Evolutionary conservation across 2,113 vertebrate genomes (phyloP).

Genomic region (Osmerus eperlanus): DNA sequence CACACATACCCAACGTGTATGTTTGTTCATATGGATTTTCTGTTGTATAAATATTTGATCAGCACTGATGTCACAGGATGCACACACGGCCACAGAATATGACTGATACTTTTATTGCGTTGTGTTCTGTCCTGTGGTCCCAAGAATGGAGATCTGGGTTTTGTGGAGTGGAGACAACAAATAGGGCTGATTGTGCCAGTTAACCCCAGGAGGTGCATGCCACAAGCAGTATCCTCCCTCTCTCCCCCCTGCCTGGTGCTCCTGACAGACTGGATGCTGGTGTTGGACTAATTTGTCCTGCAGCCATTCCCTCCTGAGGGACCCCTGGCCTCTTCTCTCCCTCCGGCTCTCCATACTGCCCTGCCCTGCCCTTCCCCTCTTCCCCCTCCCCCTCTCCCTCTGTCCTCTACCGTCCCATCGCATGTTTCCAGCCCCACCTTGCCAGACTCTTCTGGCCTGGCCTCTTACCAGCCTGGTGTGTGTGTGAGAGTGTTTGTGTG

Average conservation of each 20-base stretch:
- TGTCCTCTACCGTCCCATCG: constrained; percentile 22
- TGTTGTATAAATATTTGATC: constrained; percentile 55
- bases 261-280: constrained; percentile 30
- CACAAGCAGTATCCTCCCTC: constrained; percentile 12
- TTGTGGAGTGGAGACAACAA: neutral
- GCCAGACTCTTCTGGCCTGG: constrained; percentile 37
- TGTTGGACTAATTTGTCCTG: constrained; percentile 36
- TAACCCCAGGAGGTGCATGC: constrained; percentile 39
- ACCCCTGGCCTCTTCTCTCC: constrained; percentile 20
- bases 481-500: constrained; percentile 13
- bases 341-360: neutral
- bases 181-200: neutral
- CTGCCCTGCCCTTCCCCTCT: neutral
- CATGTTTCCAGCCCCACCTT: constrained; percentile 32
- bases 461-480: constrained; percentile 35
- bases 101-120: constrained; percentile 5
- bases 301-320: constrained; percentile 23
- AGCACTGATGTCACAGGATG: constrained; percentile 37
- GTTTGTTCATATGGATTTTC: constrained; percentile 32
- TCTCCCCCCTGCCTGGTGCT: constrained; percentile 6
- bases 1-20: neutral
- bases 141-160: neutral
- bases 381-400: neutral
- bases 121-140: constrained; percentile 23
- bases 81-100: constrained; percentile 6